Conservation (phyloP, 2,113 vertebrate genomes). For the Pterocles orientalis region DNA sequence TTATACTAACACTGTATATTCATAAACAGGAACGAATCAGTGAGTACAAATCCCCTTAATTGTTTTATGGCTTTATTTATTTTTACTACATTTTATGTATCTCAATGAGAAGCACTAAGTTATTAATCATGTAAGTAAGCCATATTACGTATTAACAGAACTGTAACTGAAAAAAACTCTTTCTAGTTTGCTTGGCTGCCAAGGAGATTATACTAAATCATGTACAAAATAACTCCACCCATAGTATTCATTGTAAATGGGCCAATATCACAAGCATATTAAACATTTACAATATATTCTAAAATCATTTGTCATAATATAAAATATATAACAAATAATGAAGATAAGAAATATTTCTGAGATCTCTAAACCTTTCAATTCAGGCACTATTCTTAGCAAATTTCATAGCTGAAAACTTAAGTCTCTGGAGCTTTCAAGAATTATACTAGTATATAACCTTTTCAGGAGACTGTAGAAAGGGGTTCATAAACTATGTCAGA, state of each 20-base stretch:
- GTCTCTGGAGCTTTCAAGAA: background rate
- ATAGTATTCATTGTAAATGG: background rate
- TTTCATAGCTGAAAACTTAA: background rate
- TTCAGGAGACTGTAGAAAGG: background rate
- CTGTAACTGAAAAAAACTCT: background rate
- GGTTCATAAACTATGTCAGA: background rate
- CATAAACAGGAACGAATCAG: constrained; percentile 50
- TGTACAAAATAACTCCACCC: background rate
- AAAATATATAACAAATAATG: background rate
- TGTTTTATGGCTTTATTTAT: constrained; percentile 58
- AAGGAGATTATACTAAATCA: background rate
- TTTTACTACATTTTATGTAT: constrained; percentile 43
- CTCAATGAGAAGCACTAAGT: background rate
- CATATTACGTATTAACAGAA: background rate
- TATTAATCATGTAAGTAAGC: background rate
- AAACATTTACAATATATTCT: background rate
- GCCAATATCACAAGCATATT: background rate
- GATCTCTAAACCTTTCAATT: background rate
- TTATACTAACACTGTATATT: constrained; percentile 58
- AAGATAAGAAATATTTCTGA: background rate
- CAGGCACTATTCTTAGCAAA: background rate
- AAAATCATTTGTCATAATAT: background rate
- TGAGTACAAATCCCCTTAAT: constrained; percentile 53
- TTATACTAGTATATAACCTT: background rate
- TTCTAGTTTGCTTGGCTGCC: background rate